Conservation (phyloP, 2,797 vertebrate genomes). For the Apogon talboti region DNA sequence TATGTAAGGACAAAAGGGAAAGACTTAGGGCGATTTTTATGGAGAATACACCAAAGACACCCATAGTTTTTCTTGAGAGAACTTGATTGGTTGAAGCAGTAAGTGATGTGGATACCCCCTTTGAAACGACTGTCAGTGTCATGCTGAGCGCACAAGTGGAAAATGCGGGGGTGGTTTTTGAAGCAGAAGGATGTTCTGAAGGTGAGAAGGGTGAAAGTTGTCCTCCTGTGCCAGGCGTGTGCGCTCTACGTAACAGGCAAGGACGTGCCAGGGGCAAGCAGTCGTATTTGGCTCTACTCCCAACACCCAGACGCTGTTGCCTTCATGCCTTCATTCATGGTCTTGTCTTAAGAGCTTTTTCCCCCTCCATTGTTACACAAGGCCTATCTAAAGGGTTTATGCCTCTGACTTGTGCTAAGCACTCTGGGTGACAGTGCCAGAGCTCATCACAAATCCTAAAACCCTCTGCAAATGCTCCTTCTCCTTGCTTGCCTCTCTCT, state of each 20-base stretch:
- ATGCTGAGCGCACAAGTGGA: constrained; percentile 39
- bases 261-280: constrained; percentile 42
- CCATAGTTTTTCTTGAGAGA: no score
- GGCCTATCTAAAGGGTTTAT: constrained; percentile 68
- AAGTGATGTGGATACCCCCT: constrained; percentile 24
- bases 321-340: constrained; percentile 32
- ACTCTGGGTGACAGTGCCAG: constrained; percentile 52
- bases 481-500: constrained; percentile 32
- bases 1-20: no score
- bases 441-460: constrained; percentile 67
- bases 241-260: constrained; percentile 40
- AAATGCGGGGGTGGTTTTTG: not conserved
- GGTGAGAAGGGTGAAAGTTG: constrained; percentile 55
- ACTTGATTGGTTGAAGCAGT: constrained; percentile 12
- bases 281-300: constrained; percentile 41
- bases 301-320: constrained; percentile 3
- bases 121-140: constrained; percentile 23
- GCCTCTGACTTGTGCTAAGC: constrained; percentile 60
- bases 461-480: constrained; percentile 43
- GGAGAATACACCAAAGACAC: no score
- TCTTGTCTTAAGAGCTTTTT: constrained; percentile 50
- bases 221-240: constrained; percentile 40
- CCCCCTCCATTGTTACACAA: constrained; percentile 48
- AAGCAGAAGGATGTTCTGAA: constrained; percentile 50
- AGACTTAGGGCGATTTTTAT: no score